phyloP scores from a whole-genome alignment of 2,113 vertebrate species.

The Callopanchax toddi region DNA sequence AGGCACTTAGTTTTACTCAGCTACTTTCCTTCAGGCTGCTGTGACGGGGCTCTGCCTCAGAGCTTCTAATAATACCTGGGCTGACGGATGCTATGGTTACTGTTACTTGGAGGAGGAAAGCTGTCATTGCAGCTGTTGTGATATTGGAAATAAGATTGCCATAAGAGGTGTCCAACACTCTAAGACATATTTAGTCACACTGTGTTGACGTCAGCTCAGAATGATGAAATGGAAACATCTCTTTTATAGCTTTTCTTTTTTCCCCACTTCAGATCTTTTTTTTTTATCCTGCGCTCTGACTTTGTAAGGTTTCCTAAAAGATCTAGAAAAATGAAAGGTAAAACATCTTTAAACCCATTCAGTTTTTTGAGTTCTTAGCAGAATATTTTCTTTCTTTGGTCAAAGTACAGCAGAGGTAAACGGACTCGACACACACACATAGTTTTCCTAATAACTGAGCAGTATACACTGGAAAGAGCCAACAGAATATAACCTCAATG shows the following conservation, averaged over 20 bases:
- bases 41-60: constrained; percentile 39
- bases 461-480: too few relatives aligned
- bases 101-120: constrained; percentile 55
- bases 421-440: too few relatives aligned
- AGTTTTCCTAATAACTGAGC: too few relatives aligned
- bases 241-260: constrained; percentile 24
- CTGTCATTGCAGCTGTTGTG: constrained; percentile 43
- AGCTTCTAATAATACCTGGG: constrained; percentile 72
- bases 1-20: constrained; percentile 10
- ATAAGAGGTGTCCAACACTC: constrained; percentile 15
- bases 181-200: constrained; percentile 45
- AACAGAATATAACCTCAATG: too few relatives aligned
- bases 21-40: constrained; percentile 21
- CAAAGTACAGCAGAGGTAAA: neutral
- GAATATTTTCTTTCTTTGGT: neutral
- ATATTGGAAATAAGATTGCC: constrained; percentile 34
- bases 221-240: constrained; percentile 19
- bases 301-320: neutral
- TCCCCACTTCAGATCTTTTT: neutral
- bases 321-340: neutral
- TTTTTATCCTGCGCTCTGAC: neutral
- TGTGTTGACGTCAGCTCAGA: constrained; percentile 41
- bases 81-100: constrained; percentile 76
- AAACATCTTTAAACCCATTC: neutral
- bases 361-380: neutral